phyloP scores from a whole-genome alignment of 2,888 invertebrate species.

The Choreutis nemorana region DNA sequence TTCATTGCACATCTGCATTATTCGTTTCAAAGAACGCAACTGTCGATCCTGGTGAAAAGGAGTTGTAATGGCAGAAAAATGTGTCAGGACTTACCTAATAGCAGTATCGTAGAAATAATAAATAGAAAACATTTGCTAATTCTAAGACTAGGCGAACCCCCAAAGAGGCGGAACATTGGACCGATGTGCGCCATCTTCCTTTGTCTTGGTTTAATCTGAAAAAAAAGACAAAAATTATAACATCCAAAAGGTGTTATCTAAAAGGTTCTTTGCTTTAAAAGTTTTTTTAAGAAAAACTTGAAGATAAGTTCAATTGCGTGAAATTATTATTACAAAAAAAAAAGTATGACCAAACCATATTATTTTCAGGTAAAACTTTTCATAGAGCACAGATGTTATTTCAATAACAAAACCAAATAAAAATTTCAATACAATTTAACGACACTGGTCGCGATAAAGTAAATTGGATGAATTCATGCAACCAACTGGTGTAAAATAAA shows the following conservation, averaged over 20 bases:
- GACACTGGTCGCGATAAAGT: too few relatives aligned
- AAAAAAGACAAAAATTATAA: conserved; percentile 20
- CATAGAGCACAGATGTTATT: neutral
- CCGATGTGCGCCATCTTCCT: conserved; percentile 33
- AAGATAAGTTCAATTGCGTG: too few relatives aligned
- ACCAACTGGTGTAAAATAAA: too few relatives aligned
- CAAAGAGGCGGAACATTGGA: conserved; percentile 26
- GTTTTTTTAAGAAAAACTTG: too few relatives aligned
- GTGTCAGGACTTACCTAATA: conserved; percentile 44
- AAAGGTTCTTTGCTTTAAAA: too few relatives aligned
- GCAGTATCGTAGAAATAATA: conserved; percentile 23
- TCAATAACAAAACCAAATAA: conserved; percentile 3
- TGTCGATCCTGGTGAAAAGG: too few relatives aligned
- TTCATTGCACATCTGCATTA: too few relatives aligned
- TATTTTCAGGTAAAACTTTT: neutral
- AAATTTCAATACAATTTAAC: too few relatives aligned
- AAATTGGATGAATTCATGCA: too few relatives aligned
- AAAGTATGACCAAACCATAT: neutral
- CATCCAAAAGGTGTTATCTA: too few relatives aligned
- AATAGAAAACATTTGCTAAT: conserved; percentile 33
- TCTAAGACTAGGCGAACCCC: conserved; percentile 42
- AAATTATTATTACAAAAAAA: neutral
- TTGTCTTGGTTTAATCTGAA: conserved; percentile 26
- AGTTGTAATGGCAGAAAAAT: too few relatives aligned
- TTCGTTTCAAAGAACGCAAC: too few relatives aligned